Conservation (phyloP, 2,113 vertebrate species). For the Elgaria multicarinata region DNA sequence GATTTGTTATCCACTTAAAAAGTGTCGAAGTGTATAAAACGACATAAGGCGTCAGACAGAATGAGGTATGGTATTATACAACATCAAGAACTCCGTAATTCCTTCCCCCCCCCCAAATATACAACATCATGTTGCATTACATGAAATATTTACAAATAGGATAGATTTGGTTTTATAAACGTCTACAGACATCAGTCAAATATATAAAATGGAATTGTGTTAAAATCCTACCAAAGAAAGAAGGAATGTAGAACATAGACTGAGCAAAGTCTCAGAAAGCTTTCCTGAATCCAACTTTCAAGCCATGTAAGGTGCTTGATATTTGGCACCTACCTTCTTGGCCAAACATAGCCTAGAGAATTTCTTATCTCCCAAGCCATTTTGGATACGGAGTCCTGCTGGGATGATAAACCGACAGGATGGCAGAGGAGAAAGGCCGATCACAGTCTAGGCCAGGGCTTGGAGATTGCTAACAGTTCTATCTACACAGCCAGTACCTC, state of each 20-base stretch:
- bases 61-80: conserved; percentile 18
- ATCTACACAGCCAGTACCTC: not conserved
- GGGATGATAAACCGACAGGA: not conserved
- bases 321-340: not conserved
- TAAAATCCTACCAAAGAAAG: conserved; percentile 68
- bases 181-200: conserved; percentile 58
- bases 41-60: conserved; percentile 14
- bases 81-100: conserved; percentile 29
- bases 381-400: not conserved
- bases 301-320: not conserved
- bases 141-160: conserved; percentile 61
- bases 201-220: conserved; percentile 50
- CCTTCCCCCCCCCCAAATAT: conserved; percentile 60
- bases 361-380: not conserved
- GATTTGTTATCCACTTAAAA: conserved; percentile 33
- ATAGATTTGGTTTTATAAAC: conserved; percentile 28
- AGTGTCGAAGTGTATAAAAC: not conserved
- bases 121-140: conserved; percentile 46
- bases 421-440: not conserved
- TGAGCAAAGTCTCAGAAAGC: conserved; percentile 25
- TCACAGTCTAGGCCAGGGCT: not conserved
- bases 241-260: conserved; percentile 47
- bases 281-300: not conserved
- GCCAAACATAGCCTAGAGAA: not conserved
- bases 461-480: not conserved